Percentiles rank a stretch among this genome's conserved stretches.
Evolutionary conservation across 2,113 vertebrate genomes (phyloP).

Genomic region (Serinus canaria): DNA sequence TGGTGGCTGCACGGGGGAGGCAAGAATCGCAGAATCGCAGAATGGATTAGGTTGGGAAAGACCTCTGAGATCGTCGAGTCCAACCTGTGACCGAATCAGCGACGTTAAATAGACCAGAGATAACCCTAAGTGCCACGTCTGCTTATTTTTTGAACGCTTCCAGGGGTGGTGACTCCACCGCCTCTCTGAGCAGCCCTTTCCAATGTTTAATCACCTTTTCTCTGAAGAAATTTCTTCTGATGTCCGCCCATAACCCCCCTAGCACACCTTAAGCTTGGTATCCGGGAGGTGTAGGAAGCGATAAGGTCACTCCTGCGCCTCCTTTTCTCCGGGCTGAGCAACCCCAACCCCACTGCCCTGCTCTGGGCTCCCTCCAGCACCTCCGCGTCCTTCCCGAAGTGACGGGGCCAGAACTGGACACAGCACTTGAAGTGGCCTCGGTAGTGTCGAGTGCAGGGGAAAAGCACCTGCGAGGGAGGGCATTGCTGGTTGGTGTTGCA

Average conservation of each 20-base stretch:
- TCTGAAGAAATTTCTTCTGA: neutral
- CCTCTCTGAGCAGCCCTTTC: neutral
- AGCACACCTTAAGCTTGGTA: neutral
- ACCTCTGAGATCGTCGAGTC: neutral
- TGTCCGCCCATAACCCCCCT: fast-evolving
- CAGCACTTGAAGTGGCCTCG: neutral
- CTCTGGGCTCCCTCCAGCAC: fast-evolving
- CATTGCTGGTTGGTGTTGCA: fast-evolving
- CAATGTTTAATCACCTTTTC: neutral
- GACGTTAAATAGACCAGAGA: fast-evolving
- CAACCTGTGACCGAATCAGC: fast-evolving
- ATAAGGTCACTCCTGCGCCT: neutral
- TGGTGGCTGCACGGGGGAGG: neutral
- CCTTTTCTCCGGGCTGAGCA: neutral
- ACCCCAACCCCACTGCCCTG: too few relatives aligned
- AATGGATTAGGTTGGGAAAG: neutral
- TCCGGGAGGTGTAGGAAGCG: fast-evolving
- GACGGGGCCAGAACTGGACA: neutral
- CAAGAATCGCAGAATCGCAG: neutral
- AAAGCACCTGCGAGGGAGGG: too few relatives aligned
- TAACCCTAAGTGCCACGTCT: neutral
- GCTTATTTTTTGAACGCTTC: fast-evolving
- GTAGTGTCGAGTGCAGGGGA: fast-evolving
- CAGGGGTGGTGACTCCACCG: too few relatives aligned
- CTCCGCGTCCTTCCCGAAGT: fast-evolving